phyloP scores from a whole-genome alignment of 2,888 invertebrate species.

The Clanis bilineata region DNA sequence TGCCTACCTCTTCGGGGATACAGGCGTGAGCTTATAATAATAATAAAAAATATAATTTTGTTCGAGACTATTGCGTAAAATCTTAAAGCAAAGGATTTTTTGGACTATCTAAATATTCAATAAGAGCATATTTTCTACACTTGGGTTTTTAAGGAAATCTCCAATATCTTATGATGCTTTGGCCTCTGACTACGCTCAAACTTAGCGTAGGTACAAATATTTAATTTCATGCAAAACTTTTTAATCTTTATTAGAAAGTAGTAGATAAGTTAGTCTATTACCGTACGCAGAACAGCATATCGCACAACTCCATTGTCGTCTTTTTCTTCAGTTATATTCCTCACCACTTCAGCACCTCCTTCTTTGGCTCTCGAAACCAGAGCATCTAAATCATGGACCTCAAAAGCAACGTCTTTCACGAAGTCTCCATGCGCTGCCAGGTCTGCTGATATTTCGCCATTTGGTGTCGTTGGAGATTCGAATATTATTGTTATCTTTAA shows the following conservation, averaged over 20 bases:
- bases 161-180: too few species aligned
- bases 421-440: constrained; percentile 96
- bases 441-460: constrained; percentile 86
- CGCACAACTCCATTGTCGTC: constrained; percentile 92
- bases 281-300: constrained; percentile 95
- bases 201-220: too few species aligned
- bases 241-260: neutral
- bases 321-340: constrained; percentile 91
- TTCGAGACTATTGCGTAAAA: too few species aligned
- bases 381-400: constrained; percentile 93
- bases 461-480: constrained; percentile 89
- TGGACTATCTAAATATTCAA: too few species aligned
- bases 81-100: too few species aligned
- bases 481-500: constrained; percentile 94
- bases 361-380: constrained; percentile 91
- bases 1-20: too few species aligned
- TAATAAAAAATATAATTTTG: too few species aligned
- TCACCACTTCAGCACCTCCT: constrained; percentile 91
- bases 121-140: too few species aligned
- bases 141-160: too few species aligned
- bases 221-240: too few species aligned
- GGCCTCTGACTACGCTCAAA: too few species aligned
- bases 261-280: constrained; percentile 65
- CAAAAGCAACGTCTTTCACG: constrained; percentile 97
- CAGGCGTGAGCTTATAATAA: too few species aligned